Evolutionary conservation across 2,888 invertebrate genomes (phyloP), one percentile per base, ranked within the genome.

Genomic region (Drosophila meridionalis): DNA sequence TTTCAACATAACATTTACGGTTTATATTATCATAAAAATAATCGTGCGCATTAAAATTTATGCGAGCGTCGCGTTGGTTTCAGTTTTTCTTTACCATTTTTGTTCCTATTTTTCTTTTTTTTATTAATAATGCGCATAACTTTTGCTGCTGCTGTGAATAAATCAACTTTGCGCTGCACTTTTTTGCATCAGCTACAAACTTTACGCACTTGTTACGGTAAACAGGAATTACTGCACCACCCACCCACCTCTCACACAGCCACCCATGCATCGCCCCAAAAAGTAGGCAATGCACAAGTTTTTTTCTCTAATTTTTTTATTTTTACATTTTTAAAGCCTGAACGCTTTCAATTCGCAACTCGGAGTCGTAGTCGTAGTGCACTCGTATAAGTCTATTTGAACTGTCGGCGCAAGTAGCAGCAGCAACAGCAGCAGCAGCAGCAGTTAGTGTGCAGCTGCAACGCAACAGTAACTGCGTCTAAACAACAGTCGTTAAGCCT

Each of bases 401-500:
- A 74, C 71, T 66, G 58, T 30, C 63, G 57, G 12, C 12, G 50
- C 59, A n/a, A 64, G 68, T 45, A 28, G 47, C 45, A 45, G 12
- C 47, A 26, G 11, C 5, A 6, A 11, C 11, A 45, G 45, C 26
- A 26, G 11, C 20, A 58, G 59, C 34, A n/a, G 32, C 50, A 32
- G 28, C 58, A 67, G 52, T 43, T 34, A 68, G 57, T 71, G 53
- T 76, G 73, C 40, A 85, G 71, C 80, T 74, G 79, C 60, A 84
- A 59, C 47, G 89, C 65, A 75, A 85, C 80, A 80, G 87, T 72
- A 78, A 77, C 89, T 83, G 83, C 87, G 72, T 73, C 84, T 83
- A 87, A 89, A 87, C 82, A 89, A 83, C 83, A 87, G 87, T 81
- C 71, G 78, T 89, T 80, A 87, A 78, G 89, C 84, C 68, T 73